A percentile compares a stretch with the other conserved stretches of the same genome.
phyloP scores from a whole-genome alignment of 2,888 invertebrate species.

The Euclidia mi region DNA sequence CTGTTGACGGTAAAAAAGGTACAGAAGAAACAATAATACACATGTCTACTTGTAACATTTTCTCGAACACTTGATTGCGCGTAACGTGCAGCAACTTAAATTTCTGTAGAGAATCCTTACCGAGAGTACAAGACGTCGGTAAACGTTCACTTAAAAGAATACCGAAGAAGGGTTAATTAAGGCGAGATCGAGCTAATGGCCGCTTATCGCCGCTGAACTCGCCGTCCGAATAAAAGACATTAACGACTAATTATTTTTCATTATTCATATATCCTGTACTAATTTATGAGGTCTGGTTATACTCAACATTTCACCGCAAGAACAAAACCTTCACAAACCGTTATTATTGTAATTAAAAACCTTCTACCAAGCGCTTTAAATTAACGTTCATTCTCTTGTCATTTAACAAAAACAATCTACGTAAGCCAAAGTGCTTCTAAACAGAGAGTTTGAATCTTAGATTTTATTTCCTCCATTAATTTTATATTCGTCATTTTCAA shows the following conservation, averaged over 20 bases:
- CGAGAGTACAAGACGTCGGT: not conserved
- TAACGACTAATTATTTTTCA: not conserved
- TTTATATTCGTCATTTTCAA: conserved; percentile 12
- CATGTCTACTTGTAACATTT: too few species aligned
- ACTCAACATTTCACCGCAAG: too few species aligned
- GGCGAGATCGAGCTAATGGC: conserved; percentile 3
- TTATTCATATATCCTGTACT: too few species aligned
- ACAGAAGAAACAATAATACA: too few species aligned
- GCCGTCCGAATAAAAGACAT: conserved; percentile 1
- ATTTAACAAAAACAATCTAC: conserved; percentile 14
- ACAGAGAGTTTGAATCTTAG: conserved; percentile 10
- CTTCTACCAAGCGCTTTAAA: not conserved
- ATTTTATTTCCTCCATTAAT: conserved; percentile 16
- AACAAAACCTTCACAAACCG: too few species aligned
- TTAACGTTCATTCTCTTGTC: conserved; percentile 1
- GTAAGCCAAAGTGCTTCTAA: conserved; percentile 6
- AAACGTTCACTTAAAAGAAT: not conserved
- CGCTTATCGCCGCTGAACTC: conserved; percentile 1
- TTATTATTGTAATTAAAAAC: not conserved
- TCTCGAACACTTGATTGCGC: not conserved
- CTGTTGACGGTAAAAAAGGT: too few species aligned
- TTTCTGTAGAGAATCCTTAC: conserved; percentile 1
- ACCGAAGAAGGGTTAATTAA: conserved; percentile 1
- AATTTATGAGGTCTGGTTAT: too few species aligned
- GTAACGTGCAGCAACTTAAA: conserved; percentile 4